Conservation (phyloP, 2,113 vertebrate species). For the Myotis lucifugus region DNA sequence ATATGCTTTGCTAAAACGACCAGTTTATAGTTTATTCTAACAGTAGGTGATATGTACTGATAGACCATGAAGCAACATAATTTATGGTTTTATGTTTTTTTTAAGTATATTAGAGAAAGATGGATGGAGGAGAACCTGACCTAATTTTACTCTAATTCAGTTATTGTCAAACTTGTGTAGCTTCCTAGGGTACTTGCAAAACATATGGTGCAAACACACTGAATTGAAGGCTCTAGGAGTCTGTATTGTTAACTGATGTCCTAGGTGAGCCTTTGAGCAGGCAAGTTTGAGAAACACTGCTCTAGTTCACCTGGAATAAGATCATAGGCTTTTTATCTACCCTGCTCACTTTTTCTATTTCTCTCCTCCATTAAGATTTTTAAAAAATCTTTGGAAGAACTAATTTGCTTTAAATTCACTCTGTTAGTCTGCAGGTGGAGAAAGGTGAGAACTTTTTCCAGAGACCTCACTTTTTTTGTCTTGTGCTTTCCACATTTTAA, state of each 20-base stretch:
- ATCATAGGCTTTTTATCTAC: background rate
- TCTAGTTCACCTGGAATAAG: background rate
- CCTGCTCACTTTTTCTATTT: background rate
- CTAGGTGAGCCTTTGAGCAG: background rate
- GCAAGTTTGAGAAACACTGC: background rate
- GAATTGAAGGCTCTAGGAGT: background rate
- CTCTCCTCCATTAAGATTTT: background rate
- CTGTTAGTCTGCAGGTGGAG: background rate
- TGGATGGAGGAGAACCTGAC: background rate
- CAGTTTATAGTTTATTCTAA: background rate
- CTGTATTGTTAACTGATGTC: background rate
- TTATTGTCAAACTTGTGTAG: background rate
- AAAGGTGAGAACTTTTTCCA: background rate
- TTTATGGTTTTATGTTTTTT: background rate
- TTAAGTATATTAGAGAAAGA: background rate
- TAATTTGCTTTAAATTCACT: constrained; percentile 50
- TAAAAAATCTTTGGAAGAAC: background rate
- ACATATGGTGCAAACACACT: background rate
- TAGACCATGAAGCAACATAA: background rate
- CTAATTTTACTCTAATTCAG: background rate
- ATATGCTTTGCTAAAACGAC: background rate
- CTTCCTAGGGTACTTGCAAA: background rate
- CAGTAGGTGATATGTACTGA: background rate
- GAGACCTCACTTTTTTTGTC: background rate
- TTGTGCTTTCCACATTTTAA: constrained; percentile 54